Base-by-base conservation (phyloP, 2,888 invertebrate genomes). In the Drosophila multiciliata region DNA sequence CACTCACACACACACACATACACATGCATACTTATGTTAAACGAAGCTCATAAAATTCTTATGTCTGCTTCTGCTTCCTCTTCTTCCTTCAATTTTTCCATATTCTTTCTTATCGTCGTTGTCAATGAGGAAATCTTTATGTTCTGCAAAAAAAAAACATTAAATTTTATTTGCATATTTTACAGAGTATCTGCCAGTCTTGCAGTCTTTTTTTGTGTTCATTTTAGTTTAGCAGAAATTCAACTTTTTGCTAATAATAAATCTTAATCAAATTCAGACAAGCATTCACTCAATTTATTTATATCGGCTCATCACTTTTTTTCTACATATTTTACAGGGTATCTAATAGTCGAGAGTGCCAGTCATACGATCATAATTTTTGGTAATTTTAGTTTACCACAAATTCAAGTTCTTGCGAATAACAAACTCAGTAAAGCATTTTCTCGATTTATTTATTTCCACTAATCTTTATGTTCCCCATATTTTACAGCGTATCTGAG, bases 11-110 rank as follows among this genome's bases (percentile, higher is more conserved):
- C 15, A 35, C 17, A 3, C 40, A n/a, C 40, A 40, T 7, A n/a
- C 17, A 49, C 35, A 29, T 6, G 2, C 26, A 9, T 0, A 29
- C 26, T 66, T 66, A 67, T 57, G 57, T 73, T 62, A 86, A 82
- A 59, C 73, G 78, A 74, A 81, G 86, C 81, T 88, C 88, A 90
- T 87, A 85, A 85, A 89, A 85, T 82, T 77, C 68, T 66, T 64
- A 62, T 68, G 45, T 35, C 58, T 66, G 62, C 50, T 26, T 52
- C 40, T 64, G 36, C 38, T 63, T n/a, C 20, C 5, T 52, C 54
- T 29, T 62, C 15, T n/a, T 48, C 20, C 33, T n/a, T 26, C 50
- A 29, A 40, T 55, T 32, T 67, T 55, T 38, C 55, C 55, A 55
- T n/a, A 55, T 26, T 8, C 61, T 60, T 58, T 69, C 38, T 60